Evolutionary conservation across 1,140 invertebrate genomes (phyloP).

Genomic region (Thaumetopoea pityocampa): DNA sequence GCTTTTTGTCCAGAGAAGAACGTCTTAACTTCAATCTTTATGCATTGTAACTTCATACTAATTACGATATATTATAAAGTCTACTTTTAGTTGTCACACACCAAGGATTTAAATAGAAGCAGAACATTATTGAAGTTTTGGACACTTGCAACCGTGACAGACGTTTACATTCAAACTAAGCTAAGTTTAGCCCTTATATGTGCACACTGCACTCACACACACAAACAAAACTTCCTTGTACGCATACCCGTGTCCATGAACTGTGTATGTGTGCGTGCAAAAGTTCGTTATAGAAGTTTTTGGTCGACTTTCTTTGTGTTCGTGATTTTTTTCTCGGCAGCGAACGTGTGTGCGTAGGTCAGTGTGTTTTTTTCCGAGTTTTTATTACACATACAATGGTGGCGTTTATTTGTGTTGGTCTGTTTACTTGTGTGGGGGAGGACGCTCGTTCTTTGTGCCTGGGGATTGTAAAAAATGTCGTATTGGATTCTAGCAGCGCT

Average conservation of each 20-base stretch:
- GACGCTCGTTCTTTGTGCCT: conserved; percentile 66
- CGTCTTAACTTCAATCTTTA: conserved; percentile 17
- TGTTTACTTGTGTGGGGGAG: conserved; percentile 51
- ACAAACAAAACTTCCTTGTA: conserved; percentile 48
- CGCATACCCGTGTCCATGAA: conserved; percentile 27
- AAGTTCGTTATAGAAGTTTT: conserved; percentile 74
- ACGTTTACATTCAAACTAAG: conserved; percentile 39
- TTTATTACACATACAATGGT: conserved; percentile 48
- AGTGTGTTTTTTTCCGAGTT: conserved; percentile 72
- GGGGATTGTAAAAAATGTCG: conserved; percentile 74
- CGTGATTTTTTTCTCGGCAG: conserved; percentile 68
- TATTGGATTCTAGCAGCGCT: conserved; percentile 73
- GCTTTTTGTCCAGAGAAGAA: conserved; percentile 25
- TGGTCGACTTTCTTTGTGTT: conserved; percentile 73
- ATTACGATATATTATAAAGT: conserved; percentile 16
- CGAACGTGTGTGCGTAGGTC: conserved; percentile 60
- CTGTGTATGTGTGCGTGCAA: conserved; percentile 43
- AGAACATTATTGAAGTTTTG: conserved; percentile 48
- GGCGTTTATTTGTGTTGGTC: conserved; percentile 39
- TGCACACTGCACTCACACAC: conserved; percentile 58
- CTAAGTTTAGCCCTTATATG: conserved; percentile 65
- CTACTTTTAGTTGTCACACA: conserved; percentile 13
- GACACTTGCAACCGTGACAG: conserved; percentile 64
- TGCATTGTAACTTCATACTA: conserved; percentile 19
- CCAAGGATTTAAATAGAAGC: conserved; percentile 9